A percentile compares a stretch with the other conserved stretches of the same genome.
Evolutionary conservation across 2,888 invertebrate genomes (phyloP).

Genomic region (Anticlea derivata): DNA sequence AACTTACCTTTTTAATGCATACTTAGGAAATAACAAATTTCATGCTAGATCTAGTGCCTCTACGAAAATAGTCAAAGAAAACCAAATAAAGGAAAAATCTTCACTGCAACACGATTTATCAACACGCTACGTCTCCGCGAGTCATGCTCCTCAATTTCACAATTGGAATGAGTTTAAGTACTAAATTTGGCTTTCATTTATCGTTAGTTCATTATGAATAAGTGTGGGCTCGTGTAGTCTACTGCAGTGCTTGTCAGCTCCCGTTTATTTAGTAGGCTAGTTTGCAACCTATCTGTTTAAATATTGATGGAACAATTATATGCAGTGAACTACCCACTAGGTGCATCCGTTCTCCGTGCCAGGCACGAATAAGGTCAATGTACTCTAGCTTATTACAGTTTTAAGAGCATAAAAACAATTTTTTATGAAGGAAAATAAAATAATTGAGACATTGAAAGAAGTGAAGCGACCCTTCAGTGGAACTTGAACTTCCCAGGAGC

Average conservation of each 20-base stretch:
- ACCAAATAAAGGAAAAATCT: too few species aligned
- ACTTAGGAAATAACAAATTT: too few species aligned
- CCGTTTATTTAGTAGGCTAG: background rate
- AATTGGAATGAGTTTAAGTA: too few species aligned
- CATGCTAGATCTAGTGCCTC: too few species aligned
- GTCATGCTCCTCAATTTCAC: too few species aligned
- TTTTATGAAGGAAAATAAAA: conserved; percentile 13
- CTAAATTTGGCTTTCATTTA: too few species aligned
- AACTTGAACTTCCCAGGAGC: background rate
- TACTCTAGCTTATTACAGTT: conserved; percentile 5
- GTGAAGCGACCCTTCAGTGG: background rate
- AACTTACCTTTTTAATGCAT: too few species aligned
- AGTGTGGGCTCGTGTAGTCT: too few species aligned
- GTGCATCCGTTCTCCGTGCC: conserved; percentile 36
- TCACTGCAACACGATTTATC: too few species aligned
- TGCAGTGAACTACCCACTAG: conserved; percentile 5
- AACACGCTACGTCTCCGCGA: too few species aligned
- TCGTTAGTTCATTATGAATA: too few species aligned
- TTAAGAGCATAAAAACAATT: conserved; percentile 1
- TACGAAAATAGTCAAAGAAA: too few species aligned
- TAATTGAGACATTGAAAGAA: conserved; percentile 9
- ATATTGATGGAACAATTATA: conserved; percentile 20
- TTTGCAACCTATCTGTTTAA: conserved; percentile 7
- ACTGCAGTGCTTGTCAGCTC: background rate
- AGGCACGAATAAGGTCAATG: conserved; percentile 4